Percentiles rank a stretch among this genome's conserved stretches.
Conservation (phyloP, 2,797 vertebrate species). For the Australoheros facetus region DNA sequence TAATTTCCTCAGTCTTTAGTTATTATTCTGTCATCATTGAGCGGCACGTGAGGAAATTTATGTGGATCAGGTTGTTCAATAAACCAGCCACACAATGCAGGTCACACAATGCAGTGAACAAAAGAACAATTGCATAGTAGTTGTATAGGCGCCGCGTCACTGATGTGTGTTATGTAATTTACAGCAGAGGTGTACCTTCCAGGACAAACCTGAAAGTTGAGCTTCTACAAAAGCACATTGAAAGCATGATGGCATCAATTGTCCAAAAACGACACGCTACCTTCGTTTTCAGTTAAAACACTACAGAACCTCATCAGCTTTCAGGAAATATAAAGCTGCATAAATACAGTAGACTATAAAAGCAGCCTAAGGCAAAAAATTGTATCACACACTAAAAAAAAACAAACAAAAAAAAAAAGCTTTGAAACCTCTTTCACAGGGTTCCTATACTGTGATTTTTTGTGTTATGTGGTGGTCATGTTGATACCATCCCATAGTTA, state of each 20-base stretch:
- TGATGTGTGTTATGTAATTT: neutral
- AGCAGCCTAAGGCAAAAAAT: neutral
- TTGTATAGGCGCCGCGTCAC: too few species aligned
- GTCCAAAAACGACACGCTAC: neutral
- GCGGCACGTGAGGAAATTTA: neutral
- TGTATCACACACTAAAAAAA: neutral
- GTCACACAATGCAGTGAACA: neutral
- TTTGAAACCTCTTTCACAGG: neutral
- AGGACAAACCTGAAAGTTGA: neutral
- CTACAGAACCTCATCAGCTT: too few species aligned
- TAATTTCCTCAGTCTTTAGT: rapidly evolving
- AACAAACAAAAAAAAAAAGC: neutral
- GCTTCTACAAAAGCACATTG: neutral
- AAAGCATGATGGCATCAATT: neutral
- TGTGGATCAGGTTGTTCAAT: neutral
- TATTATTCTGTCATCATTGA: neutral
- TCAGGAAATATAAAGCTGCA: neutral
- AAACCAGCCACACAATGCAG: neutral
- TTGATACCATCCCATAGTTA: neutral
- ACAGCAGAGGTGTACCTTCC: rapidly evolving
- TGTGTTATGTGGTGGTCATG: too few species aligned
- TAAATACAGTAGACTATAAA: neutral
- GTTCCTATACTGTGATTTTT: neutral
- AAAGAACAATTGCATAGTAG: neutral
- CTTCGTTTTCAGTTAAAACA: neutral